These are phyloP conservation scores for Ornithorhynchus anatinus DNA, from an alignment of 2,113 vertebrate species.

Conservation along the genomic window DNA sequence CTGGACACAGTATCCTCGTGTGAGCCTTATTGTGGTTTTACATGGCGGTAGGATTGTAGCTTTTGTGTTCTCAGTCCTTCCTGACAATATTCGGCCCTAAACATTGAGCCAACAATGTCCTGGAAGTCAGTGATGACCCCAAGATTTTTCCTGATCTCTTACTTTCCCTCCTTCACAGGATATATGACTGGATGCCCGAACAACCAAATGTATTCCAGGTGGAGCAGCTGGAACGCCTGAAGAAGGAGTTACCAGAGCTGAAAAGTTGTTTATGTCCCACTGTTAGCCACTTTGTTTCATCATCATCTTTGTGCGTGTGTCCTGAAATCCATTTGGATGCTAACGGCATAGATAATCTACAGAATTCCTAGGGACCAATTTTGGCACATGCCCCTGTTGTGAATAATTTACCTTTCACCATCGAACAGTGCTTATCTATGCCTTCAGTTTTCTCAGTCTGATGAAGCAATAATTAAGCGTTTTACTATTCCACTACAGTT, in stretches of 20 bases:
- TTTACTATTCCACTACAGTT: slow-evolving; percentile 54
- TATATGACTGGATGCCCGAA: slow-evolving; percentile 88
- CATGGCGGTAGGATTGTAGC: too few species aligned
- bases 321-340: slow-evolving; percentile 33
- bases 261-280: slow-evolving; percentile 83
- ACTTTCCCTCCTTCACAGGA: slow-evolving; percentile 71
- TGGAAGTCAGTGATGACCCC: too few species aligned
- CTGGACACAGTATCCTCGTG: too few species aligned
- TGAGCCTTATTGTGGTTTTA: too few species aligned
- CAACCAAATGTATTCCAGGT: slow-evolving; percentile 92
- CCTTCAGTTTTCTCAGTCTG: slow-evolving; percentile 50
- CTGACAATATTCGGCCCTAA: too few species aligned
- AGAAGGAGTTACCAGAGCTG: slow-evolving; percentile 83
- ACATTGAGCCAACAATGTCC: too few species aligned
- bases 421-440: slow-evolving; percentile 38
- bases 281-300: slow-evolving; percentile 74
- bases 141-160: slow-evolving; percentile 11
- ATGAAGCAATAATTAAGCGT: slow-evolving; percentile 74
- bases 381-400: background rate
- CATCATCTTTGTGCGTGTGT: slow-evolving; percentile 61
- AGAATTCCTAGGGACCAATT: slow-evolving; percentile 42
- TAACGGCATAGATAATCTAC: slow-evolving; percentile 62
- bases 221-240: slow-evolving; percentile 88
- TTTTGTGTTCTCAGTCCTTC: too few species aligned
- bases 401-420: slow-evolving; percentile 4